phyloP scores from a whole-genome alignment of 2,888 invertebrate species.

The Drosophila suboccidentalis region DNA sequence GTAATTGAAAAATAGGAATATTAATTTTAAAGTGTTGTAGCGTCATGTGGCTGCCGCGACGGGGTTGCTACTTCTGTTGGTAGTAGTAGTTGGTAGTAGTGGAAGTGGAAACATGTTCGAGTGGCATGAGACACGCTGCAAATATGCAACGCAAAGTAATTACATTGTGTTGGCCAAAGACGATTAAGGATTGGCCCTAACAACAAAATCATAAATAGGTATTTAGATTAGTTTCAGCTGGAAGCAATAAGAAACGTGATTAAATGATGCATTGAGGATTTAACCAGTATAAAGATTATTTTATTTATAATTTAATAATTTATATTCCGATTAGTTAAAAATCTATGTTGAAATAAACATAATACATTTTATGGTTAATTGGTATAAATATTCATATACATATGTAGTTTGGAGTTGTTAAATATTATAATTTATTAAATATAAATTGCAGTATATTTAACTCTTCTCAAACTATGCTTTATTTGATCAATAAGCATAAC shows the following conservation, averaged over 20 bases:
- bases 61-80: background rate
- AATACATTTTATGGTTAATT: too few relatives aligned
- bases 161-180: constrained; percentile 47
- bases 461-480: too few relatives aligned
- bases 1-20: constrained; percentile 82
- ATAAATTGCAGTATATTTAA: too few relatives aligned
- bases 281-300: too few relatives aligned
- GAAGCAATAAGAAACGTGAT: background rate
- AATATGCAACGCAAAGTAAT: constrained; percentile 75
- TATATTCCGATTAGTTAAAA: too few relatives aligned
- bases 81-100: too few relatives aligned
- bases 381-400: too few relatives aligned
- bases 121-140: constrained; percentile 55
- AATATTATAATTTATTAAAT: too few relatives aligned
- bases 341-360: too few relatives aligned
- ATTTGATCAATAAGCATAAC: background rate
- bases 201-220: constrained; percentile 5
- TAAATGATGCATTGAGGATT: background rate
- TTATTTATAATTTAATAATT: too few relatives aligned
- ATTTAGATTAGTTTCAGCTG: background rate
- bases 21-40: constrained; percentile 75
- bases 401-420: too few relatives aligned
- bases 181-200: constrained; percentile 17
- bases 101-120: constrained; percentile 46
- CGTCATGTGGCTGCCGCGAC: constrained; percentile 14